Evolutionary conservation across 2,113 vertebrate species (phyloP), one percentile per base, ranked within the genome.

Genomic region (Zeus faber): DNA sequence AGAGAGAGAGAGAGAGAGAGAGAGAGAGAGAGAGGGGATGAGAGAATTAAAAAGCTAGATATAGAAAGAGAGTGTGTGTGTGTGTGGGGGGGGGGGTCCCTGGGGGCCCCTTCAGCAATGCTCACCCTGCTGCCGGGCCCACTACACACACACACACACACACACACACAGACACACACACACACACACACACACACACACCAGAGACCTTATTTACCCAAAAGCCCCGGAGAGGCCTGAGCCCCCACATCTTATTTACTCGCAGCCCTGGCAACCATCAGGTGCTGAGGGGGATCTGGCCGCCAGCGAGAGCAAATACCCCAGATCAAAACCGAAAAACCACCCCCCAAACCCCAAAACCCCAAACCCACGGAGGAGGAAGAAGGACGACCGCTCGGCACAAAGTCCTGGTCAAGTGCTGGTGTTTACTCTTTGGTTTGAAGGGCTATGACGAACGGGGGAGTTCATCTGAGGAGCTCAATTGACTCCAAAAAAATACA

Each of bases 201-300:
- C 83, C 73, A 87, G 88, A 88, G 87, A 87, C 81, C 83, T 77
- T 85, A 83, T 90, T 90, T 87, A 86, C 85, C 84, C 88, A 87
- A 77, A 72, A 84, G 84, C 81, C 82, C 79, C 48, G 46, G 70
- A 74, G 77, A 86, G 77, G 66, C 72, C 58, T 59, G 66, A 65
- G 76, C 83, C 8, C 75, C 75, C 76, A 77, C 77, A 88, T 87
- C 77, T 79, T 89, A 86, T 88, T 88, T 87, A 86, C 84, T 81
- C 82, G 71, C 70, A 81, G 80, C 62, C 72, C 66, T 62, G 68
- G 72, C 79, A 84, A 83, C 80, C 70, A 81, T 80, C 80, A 85
- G 84, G 78, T 89, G 79, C 84, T 85, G 76, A 81, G 71, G 79
- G 79, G 83, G 84, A 81, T 86, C 81, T 81, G 76, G 81, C 82